These are phyloP conservation scores for Sorex araneus DNA, from an alignment of 2,113 vertebrate species.

Conservation along the genomic window DNA sequence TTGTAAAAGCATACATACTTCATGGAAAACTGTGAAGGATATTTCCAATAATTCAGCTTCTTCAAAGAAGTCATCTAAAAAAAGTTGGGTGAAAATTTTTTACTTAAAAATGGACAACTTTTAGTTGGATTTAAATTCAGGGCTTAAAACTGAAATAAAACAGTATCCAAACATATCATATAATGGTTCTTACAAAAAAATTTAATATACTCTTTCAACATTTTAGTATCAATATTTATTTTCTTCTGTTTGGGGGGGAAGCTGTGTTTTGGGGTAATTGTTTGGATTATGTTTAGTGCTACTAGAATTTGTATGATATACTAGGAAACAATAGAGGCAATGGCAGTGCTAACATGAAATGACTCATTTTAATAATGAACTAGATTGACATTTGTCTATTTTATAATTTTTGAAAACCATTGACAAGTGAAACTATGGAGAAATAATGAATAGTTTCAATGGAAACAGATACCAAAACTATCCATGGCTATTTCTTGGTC, in stretches of 20 bases:
- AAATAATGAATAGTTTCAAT: conserved; percentile 47
- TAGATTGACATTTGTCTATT: background rate
- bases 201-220: background rate
- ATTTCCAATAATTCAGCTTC: conserved; percentile 81
- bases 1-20: conserved; percentile 68
- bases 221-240: conserved; percentile 46
- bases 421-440: conserved; percentile 16
- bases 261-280: background rate
- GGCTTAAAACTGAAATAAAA: conserved; percentile 66
- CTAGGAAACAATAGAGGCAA: background rate
- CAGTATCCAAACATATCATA: background rate
- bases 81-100: conserved; percentile 51
- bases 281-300: conserved; percentile 30
- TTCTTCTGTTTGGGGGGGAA: background rate
- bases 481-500: background rate
- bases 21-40: conserved; percentile 63
- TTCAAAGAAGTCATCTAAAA: conserved; percentile 73
- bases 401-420: conserved; percentile 29
- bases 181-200: conserved; percentile 46
- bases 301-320: background rate
- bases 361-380: background rate
- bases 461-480: background rate
- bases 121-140: conserved; percentile 23
- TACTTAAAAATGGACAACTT: conserved; percentile 73
- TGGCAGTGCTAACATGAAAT: background rate